A percentile compares a stretch with the other conserved stretches of the same genome.
Evolutionary conservation across 1,140 invertebrate genomes (phyloP).

Genomic region (Trinorchestia longiramus): DNA sequence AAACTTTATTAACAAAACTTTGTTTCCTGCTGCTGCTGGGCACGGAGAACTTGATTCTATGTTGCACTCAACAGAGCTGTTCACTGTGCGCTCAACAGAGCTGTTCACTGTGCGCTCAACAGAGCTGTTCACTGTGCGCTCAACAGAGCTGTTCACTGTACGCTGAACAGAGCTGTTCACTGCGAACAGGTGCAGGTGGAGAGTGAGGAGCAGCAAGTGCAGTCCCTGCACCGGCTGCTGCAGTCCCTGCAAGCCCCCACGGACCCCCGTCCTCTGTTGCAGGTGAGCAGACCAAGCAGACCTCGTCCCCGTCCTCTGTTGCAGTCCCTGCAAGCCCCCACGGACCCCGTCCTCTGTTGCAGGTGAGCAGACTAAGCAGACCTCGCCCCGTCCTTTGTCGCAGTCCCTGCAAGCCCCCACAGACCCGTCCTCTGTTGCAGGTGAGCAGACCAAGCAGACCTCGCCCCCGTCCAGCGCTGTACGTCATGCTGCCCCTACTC

Average conservation of each 20-base stretch:
- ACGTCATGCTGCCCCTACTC: background rate
- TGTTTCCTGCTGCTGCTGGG: too few species aligned
- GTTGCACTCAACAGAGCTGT: background rate
- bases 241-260: background rate
- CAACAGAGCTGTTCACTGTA: background rate
- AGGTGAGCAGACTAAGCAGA: background rate
- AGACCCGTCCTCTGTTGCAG: background rate
- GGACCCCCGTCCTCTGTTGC: background rate
- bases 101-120: background rate
- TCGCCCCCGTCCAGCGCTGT: too few species aligned
- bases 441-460: too few species aligned
- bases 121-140: background rate
- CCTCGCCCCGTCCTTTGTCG: too few species aligned
- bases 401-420: background rate
- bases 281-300: background rate
- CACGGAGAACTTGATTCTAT: too few species aligned
- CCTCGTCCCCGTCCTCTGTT: too few species aligned
- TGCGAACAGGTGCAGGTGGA: background rate
- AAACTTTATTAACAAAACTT: too few species aligned
- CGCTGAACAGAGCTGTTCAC: background rate
- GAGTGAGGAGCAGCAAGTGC: constrained; percentile 32
- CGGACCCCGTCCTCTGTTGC: background rate
- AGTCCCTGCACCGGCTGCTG: background rate
- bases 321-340: background rate
- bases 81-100: background rate